Percentiles rank a stretch among this genome's conserved stretches.
These are phyloP conservation scores for Rapana venosa DNA, from an alignment of 2,888 invertebrate species.

Conservation along the genomic window DNA sequence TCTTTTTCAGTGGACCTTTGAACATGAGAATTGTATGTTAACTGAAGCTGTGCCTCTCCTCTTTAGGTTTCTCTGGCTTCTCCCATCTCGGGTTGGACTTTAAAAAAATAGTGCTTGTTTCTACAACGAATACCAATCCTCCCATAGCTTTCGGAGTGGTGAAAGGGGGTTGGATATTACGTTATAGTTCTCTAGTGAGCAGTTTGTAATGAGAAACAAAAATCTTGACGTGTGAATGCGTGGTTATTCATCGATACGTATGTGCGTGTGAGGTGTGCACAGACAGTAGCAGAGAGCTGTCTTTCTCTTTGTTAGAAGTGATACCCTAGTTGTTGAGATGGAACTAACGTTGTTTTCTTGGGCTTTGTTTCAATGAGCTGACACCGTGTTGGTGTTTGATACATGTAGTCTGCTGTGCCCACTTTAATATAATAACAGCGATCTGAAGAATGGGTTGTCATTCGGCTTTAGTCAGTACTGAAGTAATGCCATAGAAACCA, in stretches of 20 bases:
- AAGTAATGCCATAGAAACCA: no score
- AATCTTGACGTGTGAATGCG: background rate
- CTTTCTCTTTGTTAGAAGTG: background rate
- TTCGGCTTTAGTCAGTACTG: no score
- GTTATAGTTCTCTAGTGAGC: no score
- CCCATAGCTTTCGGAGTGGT: background rate
- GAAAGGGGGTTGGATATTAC: background rate
- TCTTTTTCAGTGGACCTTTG: slow-evolving; percentile 1
- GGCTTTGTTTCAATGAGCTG: background rate
- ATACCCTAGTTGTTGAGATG: background rate
- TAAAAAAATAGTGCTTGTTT: background rate
- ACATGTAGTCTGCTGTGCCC: no score
- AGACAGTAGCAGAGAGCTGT: background rate
- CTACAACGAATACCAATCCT: background rate
- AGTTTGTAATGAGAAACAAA: no score
- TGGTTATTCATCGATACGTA: background rate
- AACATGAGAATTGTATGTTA: background rate
- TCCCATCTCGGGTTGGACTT: background rate
- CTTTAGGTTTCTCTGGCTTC: background rate
- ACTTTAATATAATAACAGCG: no score
- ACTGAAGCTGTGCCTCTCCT: background rate
- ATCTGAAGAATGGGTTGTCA: no score
- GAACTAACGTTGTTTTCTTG: background rate
- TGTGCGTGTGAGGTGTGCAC: background rate
- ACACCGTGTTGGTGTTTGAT: background rate